Evolutionary conservation across 2,797 vertebrate genomes (phyloP).

Genomic region (Silurus lanzhouensis): DNA sequence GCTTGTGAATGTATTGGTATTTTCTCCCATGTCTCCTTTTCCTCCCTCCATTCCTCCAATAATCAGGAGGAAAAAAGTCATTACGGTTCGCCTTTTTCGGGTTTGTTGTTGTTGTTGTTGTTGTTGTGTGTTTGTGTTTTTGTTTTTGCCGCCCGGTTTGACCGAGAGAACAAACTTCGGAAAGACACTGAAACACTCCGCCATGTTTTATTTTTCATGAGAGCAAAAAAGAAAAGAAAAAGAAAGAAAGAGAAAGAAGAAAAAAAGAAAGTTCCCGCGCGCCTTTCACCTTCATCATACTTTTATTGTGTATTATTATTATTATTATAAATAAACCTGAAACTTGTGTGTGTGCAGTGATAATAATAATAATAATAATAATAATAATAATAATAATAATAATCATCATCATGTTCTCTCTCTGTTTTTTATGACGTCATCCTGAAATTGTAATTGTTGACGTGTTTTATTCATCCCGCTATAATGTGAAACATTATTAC

Average conservation of each 20-base stretch:
- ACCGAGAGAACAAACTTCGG: constrained; percentile 15
- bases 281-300: not conserved
- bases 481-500: too few species aligned
- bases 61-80: not conserved
- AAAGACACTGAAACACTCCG: constrained; percentile 14
- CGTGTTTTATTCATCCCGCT: too few species aligned
- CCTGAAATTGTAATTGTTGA: not conserved
- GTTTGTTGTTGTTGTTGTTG: not conserved
- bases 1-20: constrained; percentile 8
- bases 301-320: not conserved
- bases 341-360: not conserved
- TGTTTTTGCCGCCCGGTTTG: not conserved
- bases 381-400: too few species aligned
- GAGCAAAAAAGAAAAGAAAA: not conserved
- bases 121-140: not conserved
- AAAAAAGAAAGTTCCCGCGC: too few species aligned
- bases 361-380: not conserved
- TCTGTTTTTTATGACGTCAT: too few species aligned
- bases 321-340: too few species aligned
- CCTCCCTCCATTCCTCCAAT: not conserved
- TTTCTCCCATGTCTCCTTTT: not conserved
- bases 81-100: not conserved
- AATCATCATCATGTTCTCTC: too few species aligned
- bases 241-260: not conserved
- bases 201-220: constrained; percentile 11